Conservation (phyloP, 2,113 vertebrate species). For the Anolis sagrei region DNA sequence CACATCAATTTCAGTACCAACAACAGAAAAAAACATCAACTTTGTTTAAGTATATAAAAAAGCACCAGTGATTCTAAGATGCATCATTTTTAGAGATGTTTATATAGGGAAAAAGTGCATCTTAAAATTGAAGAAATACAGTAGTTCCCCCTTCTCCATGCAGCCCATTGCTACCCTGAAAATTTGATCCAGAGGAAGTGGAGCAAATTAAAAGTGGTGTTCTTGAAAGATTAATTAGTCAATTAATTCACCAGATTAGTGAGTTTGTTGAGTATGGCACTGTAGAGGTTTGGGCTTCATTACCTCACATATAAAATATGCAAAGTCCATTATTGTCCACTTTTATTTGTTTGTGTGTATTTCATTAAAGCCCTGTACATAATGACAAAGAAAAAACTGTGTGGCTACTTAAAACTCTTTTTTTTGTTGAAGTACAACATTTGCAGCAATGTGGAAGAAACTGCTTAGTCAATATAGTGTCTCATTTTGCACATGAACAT, state of each 20-base stretch:
- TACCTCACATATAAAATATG: background rate
- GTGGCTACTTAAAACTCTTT: background rate
- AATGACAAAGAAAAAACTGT: background rate
- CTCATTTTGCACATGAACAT: background rate
- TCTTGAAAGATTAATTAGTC: background rate
- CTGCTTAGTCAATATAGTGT: background rate
- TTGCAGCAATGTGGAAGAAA: background rate
- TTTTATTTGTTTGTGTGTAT: background rate
- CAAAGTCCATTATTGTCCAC: background rate
- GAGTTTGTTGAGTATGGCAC: background rate
- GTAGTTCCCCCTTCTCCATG: background rate
- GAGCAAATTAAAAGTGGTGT: background rate
- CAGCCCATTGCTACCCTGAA: background rate
- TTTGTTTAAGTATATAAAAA: no score
- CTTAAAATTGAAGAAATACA: no score
- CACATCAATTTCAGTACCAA: no score
- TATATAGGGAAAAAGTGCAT: no score
- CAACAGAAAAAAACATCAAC: no score
- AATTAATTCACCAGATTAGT: background rate
- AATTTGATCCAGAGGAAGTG: background rate
- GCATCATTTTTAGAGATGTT: no score
- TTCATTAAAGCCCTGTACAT: background rate
- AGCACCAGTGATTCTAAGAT: no score
- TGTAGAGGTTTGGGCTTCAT: no score
- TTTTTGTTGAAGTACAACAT: no score